Percentiles rank a stretch among this genome's conserved stretches.
Conservation (phyloP, 2,113 vertebrate species). For the Micronycteris hirsuta region DNA sequence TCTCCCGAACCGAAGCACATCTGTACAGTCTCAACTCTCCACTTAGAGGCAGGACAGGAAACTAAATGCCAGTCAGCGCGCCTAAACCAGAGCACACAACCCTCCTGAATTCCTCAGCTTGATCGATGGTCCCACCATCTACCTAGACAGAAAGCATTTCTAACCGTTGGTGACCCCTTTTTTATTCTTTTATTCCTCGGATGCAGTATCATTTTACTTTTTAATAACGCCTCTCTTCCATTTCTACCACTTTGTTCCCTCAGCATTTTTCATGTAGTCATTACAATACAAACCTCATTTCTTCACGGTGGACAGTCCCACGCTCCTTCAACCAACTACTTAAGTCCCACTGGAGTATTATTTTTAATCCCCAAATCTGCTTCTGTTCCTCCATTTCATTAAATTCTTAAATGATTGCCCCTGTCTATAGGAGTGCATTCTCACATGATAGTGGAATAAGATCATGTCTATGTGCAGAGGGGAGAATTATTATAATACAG, state of each 20-base stretch:
- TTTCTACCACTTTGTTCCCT: not conserved
- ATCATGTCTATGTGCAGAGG: not conserved
- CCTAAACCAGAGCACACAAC: not conserved
- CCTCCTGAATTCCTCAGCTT: not conserved
- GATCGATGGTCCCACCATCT: not conserved
- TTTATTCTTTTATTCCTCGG: not conserved
- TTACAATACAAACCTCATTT: not conserved
- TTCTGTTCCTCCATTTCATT: not conserved
- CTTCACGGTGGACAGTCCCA: not conserved
- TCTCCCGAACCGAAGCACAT: not conserved
- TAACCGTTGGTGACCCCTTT: not conserved
- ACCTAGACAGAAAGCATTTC: not conserved
- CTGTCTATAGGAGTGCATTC: not conserved
- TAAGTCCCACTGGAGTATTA: not conserved
- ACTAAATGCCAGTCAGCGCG: not conserved
- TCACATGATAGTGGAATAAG: not conserved
- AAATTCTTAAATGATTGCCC: not conserved
- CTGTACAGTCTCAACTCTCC: not conserved
- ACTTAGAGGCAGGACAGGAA: not conserved
- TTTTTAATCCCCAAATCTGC: not conserved
- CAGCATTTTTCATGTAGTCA: not conserved
- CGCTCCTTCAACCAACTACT: not conserved
- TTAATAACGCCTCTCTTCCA: not conserved
- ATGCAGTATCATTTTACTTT: not conserved
- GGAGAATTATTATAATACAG: not conserved